phyloP scores from a whole-genome alignment of 2,888 invertebrate genomes.

The Ormia ochracea region DNA sequence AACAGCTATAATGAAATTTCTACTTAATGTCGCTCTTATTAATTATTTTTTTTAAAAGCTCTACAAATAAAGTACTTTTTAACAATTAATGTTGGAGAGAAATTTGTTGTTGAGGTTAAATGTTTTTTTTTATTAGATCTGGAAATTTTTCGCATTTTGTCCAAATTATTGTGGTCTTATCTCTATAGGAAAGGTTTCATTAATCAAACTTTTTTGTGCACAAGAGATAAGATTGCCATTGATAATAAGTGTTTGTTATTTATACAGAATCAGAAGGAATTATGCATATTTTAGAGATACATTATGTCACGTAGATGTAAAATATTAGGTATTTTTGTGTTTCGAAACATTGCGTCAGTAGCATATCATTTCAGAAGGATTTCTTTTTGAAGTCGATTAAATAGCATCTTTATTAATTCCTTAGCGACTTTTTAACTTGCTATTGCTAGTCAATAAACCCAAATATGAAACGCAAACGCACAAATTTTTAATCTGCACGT shows the following conservation, averaged over 20 bases:
- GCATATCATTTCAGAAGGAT: no score
- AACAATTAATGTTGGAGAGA: conserved; percentile 3
- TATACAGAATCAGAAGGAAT: background rate
- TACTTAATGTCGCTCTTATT: background rate
- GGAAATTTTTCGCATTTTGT: background rate
- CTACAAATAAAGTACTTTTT: conserved; percentile 31
- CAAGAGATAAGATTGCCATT: conserved; percentile 24
- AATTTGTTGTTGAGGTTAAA: background rate
- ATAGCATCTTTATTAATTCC: no score
- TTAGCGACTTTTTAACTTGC: no score
- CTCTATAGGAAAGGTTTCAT: conserved; percentile 4
- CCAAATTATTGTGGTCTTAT: conserved; percentile 1
- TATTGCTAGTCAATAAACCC: no score
- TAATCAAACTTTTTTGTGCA: background rate
- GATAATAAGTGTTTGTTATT: background rate
- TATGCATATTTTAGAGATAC: background rate
- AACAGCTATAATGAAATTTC: background rate
- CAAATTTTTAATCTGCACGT: no score
- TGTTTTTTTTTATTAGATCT: background rate
- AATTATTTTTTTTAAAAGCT: background rate
- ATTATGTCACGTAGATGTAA: no score
- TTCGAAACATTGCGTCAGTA: no score
- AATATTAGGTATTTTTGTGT: no score
- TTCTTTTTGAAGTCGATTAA: no score
- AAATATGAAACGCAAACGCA: no score